Evolutionary conservation across 2,113 vertebrate species (phyloP), one percentile per base, ranked within the genome.

Genomic region (Vireo altiloquus): DNA sequence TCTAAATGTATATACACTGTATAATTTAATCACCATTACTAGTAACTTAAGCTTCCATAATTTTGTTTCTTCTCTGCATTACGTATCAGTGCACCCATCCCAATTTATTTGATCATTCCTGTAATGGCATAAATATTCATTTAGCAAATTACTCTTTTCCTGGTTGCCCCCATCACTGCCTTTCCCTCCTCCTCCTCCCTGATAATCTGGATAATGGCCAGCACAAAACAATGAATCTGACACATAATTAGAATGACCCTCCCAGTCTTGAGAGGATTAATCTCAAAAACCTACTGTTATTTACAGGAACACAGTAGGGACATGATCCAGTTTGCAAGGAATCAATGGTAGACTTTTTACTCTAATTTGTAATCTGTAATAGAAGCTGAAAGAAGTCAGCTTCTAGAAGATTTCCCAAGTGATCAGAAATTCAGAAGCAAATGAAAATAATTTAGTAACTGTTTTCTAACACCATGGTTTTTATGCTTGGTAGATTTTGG

Each of bases 101-200:
- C 37, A 56, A 42, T 56, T 50, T 89, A 50, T 22, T 81, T 71
- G 7, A 23, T 10, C 5, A 52, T 86, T 77, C 23, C 59, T 74
- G 13, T 18, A 82, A 30, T 17, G 74, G 11, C 35, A 69, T 23
- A 60, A 87, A 82, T 37, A 82, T 7, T 10, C 20, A 64, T 59
- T 90, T 75, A 82, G 22, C 4, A 87, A 89, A 70, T 47, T 28
- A 14, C 4, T 53, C 5, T 4, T 33, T 31, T 37, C 39, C 24
- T 30, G 11, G 60, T 47, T 33, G 12, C 6, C 9, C 3, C 7
- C 23, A 54, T 17, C 19, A 28, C 16, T 27, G 21, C 4, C 16
- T 60, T 25, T 16, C 10, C 13, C 7, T 57, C 8, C 7, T 2
- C 15, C 10, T 2, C 2, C 12, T 4, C 11, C 2, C 16, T 22